Evolutionary conservation across 2,888 invertebrate species (phyloP).

Genomic region (Ochropleura leucogaster): DNA sequence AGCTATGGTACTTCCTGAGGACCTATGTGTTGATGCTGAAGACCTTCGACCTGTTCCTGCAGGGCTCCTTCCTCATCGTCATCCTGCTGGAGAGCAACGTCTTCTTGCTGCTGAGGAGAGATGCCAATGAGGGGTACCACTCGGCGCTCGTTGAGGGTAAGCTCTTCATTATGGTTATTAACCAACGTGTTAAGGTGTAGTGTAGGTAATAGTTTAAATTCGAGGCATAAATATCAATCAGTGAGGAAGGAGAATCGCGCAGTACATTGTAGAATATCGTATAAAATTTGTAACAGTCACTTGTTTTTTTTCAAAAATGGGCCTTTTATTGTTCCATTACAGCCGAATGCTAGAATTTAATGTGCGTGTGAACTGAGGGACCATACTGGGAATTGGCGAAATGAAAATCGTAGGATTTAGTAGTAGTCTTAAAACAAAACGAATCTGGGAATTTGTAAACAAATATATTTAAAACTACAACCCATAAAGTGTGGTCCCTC

Average conservation of each 20-base stretch:
- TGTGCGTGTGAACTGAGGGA: no score
- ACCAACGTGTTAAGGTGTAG: neutral
- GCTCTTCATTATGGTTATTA: neutral
- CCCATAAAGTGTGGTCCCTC: no score
- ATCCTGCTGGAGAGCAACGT: constrained; percentile 82
- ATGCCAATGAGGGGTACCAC: constrained; percentile 76
- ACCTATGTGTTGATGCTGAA: constrained; percentile 79
- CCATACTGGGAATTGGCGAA: no score
- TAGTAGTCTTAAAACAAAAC: no score
- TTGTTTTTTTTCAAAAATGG: neutral
- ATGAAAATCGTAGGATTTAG: no score
- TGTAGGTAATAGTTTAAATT: neutral
- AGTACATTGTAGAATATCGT: neutral
- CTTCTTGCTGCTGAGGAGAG: constrained; percentile 78
- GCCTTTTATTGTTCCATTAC: neutral
- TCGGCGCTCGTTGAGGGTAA: constrained; percentile 78
- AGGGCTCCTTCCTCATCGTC: constrained; percentile 82
- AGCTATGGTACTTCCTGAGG: constrained; percentile 79
- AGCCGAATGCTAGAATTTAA: neutral
- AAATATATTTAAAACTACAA: no score
- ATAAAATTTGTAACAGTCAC: neutral
- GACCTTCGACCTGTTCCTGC: constrained; percentile 84
- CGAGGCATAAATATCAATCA: neutral
- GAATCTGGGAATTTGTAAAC: no score
- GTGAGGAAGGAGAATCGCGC: neutral